phyloP scores from a whole-genome alignment of 2,113 vertebrate species.

The Oxyura jamaicensis region DNA sequence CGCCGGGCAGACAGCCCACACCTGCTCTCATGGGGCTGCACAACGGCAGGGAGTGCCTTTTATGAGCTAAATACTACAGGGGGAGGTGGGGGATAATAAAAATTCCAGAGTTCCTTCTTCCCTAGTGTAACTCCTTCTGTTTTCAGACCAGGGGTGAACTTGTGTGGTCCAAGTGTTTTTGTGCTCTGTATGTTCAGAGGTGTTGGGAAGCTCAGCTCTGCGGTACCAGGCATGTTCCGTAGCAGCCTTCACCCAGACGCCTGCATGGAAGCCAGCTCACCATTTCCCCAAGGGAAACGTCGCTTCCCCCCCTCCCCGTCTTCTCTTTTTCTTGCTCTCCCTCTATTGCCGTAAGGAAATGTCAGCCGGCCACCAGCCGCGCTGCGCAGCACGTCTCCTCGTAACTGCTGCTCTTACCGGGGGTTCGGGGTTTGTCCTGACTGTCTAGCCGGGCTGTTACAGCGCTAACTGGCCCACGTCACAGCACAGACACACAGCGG shows the following conservation, averaged over 20 bases:
- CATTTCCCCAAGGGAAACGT: not conserved
- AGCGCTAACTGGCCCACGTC: not conserved
- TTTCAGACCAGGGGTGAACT: not conserved
- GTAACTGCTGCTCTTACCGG: constrained; percentile 12
- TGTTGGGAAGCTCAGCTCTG: not conserved
- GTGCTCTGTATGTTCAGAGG: not conserved
- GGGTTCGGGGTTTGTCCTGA: constrained; percentile 27
- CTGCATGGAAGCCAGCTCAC: not conserved
- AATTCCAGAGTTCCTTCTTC: not conserved
- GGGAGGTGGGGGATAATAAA: not conserved
- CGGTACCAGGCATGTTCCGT: not conserved
- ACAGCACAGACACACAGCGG: not conserved
- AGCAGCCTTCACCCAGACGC: not conserved
- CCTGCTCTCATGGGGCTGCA: not conserved
- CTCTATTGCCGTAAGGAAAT: constrained; percentile 23
- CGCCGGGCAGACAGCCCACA: accelerated
- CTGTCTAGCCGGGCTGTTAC: not conserved
- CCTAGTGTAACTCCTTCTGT: not conserved
- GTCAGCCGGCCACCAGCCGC: constrained; percentile 35
- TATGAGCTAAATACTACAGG: not conserved
- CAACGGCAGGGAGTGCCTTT: not conserved
- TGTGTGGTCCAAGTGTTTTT: accelerated
- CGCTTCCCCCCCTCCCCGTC: not conserved
- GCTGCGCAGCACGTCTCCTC: constrained; percentile 14
- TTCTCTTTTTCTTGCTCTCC: not conserved